phyloP scores from a whole-genome alignment of 2,797 vertebrate species.

The Ptychadena robeensis region DNA sequence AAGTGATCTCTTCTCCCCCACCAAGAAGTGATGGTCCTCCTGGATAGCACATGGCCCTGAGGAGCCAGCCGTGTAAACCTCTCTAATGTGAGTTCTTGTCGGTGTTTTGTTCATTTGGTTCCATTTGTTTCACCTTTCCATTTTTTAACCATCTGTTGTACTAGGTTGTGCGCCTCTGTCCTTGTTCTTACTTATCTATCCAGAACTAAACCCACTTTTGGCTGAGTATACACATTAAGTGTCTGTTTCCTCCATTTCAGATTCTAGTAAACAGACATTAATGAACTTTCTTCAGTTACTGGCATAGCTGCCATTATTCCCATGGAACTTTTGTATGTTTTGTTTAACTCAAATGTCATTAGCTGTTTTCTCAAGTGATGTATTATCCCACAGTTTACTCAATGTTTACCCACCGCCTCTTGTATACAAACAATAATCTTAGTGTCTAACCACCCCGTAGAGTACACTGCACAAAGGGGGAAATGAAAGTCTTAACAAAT shows the following conservation, averaged over 20 bases:
- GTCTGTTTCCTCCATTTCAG: background rate
- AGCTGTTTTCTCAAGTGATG: background rate
- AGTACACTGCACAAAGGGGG: background rate
- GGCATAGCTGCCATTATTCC: background rate
- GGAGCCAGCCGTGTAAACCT: no score
- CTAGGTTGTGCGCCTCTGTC: no score
- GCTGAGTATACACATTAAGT: background rate
- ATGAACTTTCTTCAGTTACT: background rate
- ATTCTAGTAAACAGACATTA: background rate
- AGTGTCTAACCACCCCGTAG: background rate
- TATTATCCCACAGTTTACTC: background rate
- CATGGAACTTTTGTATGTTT: background rate
- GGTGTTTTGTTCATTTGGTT: no score
- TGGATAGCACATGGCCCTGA: no score
- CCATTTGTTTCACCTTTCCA: no score
- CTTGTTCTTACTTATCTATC: no score
- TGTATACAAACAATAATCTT: background rate
- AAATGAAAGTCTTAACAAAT: conserved; percentile 19
- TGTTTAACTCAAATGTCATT: conserved; percentile 23
- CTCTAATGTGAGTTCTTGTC: no score
- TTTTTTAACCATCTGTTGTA: no score
- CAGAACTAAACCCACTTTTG: background rate
- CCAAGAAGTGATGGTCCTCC: no score
- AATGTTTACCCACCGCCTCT: background rate
- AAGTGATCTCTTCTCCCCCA: no score